Conservation (phyloP, 1,140 invertebrate species). For the Tetramorium parvispinum region DNA sequence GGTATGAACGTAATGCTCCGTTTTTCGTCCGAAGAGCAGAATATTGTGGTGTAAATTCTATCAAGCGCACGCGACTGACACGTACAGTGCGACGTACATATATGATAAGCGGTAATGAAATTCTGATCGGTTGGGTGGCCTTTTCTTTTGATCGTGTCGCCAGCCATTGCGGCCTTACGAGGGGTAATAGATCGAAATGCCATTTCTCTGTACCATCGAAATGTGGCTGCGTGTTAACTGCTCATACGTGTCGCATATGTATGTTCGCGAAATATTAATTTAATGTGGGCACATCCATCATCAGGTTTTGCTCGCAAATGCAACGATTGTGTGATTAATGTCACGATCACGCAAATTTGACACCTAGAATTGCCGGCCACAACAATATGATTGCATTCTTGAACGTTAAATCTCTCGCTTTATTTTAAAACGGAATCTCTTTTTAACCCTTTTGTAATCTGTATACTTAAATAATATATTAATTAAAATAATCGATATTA, state of each 20-base stretch:
- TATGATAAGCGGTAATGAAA: constrained; percentile 52
- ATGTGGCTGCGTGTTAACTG: constrained; percentile 19
- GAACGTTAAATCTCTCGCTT: neutral
- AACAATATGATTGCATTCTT: neutral
- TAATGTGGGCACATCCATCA: constrained; percentile 41
- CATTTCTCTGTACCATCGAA: neutral
- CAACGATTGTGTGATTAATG: constrained; percentile 38
- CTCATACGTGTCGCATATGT: neutral
- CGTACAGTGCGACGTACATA: constrained; percentile 13
- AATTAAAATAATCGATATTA: constrained; percentile 3
- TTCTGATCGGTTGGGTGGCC: neutral
- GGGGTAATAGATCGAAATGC: constrained; percentile 36
- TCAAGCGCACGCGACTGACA: constrained; percentile 43
- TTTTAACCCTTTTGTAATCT: neutral
- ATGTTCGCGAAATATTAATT: constrained; percentile 29
- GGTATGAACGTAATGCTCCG: constrained; percentile 1
- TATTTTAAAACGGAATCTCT: neutral
- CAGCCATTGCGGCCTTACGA: constrained; percentile 11
- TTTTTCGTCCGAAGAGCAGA: neutral
- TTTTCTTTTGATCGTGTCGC: constrained; percentile 30
- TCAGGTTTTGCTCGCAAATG: constrained; percentile 6
- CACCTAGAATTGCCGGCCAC: neutral
- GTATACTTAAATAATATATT: neutral
- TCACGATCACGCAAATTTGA: constrained; percentile 3
- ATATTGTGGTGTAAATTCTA: constrained; percentile 27